Evolutionary conservation across 2,888 invertebrate species (phyloP).

Genomic region (Apamea crenata): DNA sequence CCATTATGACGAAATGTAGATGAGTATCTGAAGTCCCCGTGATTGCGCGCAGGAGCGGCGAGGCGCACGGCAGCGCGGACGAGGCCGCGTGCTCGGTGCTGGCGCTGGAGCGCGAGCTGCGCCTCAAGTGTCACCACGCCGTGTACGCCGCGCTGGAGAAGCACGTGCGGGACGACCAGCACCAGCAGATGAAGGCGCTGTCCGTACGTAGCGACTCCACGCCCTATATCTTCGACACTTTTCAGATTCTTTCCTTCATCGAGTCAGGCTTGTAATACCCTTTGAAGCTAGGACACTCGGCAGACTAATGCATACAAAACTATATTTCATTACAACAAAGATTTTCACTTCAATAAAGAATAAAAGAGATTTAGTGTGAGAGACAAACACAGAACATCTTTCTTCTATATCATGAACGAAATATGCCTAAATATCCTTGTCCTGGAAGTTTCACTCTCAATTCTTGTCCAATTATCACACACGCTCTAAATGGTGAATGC

Average conservation of each 20-base stretch:
- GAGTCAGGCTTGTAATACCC: too few relatives aligned
- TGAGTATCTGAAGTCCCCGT: too few relatives aligned
- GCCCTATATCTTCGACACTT: neutral
- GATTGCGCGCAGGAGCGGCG: constrained; percentile 33
- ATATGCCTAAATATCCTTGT: neutral
- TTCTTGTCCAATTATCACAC: neutral
- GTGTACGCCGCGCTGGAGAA: constrained; percentile 95
- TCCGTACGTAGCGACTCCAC: constrained; percentile 79
- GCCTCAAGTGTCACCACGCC: constrained; percentile 95
- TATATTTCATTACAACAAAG: neutral
- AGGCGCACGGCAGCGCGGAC: constrained; percentile 32
- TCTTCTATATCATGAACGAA: neutral
- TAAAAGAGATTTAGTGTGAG: neutral
- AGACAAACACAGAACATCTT: neutral
- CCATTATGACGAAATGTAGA: too few relatives aligned
- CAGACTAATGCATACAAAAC: neutral
- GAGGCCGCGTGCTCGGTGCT: constrained; percentile 64
- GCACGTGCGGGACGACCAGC: constrained; percentile 94
- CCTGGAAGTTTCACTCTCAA: neutral
- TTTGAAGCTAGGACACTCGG: neutral
- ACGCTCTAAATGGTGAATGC: too few relatives aligned
- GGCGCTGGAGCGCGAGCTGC: constrained; percentile 89
- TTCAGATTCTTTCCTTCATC: too few relatives aligned
- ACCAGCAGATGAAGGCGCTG: constrained; percentile 94
- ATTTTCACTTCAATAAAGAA: neutral